phyloP scores from a whole-genome alignment of 2,113 vertebrate genomes.

The Mixornis gularis region DNA sequence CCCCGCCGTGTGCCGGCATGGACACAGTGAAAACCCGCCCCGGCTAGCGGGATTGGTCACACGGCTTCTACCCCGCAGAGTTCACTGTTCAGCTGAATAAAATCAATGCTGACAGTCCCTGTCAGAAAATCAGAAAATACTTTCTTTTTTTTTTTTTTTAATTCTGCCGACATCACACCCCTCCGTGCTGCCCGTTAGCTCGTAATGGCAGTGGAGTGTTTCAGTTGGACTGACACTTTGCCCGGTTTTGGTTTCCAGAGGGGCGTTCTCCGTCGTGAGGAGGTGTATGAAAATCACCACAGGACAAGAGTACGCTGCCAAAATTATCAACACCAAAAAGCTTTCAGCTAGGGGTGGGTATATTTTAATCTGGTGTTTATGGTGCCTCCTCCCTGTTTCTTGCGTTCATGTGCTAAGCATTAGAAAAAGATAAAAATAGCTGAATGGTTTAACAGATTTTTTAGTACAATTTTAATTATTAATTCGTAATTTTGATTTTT shows the following conservation, averaged over 20 bases:
- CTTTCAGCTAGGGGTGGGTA: slow-evolving; percentile 90
- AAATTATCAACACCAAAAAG: slow-evolving; percentile 99
- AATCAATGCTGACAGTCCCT: not conserved
- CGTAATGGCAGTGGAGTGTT: not conserved
- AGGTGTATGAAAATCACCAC: slow-evolving; percentile 95
- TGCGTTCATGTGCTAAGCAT: not conserved
- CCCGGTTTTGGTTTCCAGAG: slow-evolving; percentile 76
- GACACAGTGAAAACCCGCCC: not conserved
- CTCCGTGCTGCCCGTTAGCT: not conserved
- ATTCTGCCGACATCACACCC: not conserved
- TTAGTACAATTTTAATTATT: not conserved
- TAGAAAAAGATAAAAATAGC: not conserved
- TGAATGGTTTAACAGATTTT: not conserved
- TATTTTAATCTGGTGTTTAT: slow-evolving; percentile 8
- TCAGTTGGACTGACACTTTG: slow-evolving; percentile 34
- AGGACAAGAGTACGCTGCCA: slow-evolving; percentile 94
- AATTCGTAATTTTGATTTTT: not conserved
- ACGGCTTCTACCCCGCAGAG: not conserved
- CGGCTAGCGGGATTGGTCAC: not conserved
- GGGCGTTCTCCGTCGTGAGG: slow-evolving; percentile 94
- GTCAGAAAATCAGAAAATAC: not conserved
- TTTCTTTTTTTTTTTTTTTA: not conserved
- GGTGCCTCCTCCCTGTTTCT: not conserved
- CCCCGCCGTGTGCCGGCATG: too few relatives aligned
- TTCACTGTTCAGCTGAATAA: not conserved